Base-by-base conservation (phyloP, 2,888 invertebrate genomes). In the Ptychoptera albimana region DNA sequence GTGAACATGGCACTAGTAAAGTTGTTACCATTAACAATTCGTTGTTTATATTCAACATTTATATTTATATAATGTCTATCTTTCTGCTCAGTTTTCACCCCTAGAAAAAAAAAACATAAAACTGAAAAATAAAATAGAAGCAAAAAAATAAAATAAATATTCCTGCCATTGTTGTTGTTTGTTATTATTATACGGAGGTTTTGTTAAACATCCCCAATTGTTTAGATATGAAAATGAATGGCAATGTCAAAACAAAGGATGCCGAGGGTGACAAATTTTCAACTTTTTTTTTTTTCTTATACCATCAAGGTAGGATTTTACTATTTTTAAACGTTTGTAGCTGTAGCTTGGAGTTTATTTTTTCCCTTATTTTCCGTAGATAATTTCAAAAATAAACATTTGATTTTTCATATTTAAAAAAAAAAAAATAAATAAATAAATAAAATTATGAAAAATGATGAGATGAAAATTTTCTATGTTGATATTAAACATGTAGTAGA, bases 181-280 rank as follows among this genome's bases (percentile, higher is more conserved):
- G 23, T 39, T 23, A 15, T 23, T 39, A 15, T 39, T 39, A 23
- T n/a, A 16, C 39, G 39, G 15, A 23, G 39, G 11, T 23, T n/a
- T 15, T 39, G 39, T 39, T 23, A 39, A 39, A 39, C 39, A 39
- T 39, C 39, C 39, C 39, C 39, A 39, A 39, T 39, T 39, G 39
- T 39, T 39, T 39, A 39, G 39, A 16, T 39, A 39, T 23, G 39
- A 15, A 23, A 13, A 39, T 39, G 39, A 23, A 23, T n/a, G n/a
- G 16, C 23, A 16, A 39, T 39, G 39, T 39, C 39, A 39, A 39
- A 39, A 39, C 39, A 39, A 39, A 39, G 23, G 39, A 23, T 23
- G 23, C 23, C n/a, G 23, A 39, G 23, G 39, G 39, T 14, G 39
- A 14, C 23, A 23, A n/a, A 11, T 16, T 39, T n/a, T 23, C 11